A percentile compares a stretch with the other conserved stretches of the same genome.
phyloP scores from a whole-genome alignment of 2,888 invertebrate species.

The Lasioglossum calceatum region DNA sequence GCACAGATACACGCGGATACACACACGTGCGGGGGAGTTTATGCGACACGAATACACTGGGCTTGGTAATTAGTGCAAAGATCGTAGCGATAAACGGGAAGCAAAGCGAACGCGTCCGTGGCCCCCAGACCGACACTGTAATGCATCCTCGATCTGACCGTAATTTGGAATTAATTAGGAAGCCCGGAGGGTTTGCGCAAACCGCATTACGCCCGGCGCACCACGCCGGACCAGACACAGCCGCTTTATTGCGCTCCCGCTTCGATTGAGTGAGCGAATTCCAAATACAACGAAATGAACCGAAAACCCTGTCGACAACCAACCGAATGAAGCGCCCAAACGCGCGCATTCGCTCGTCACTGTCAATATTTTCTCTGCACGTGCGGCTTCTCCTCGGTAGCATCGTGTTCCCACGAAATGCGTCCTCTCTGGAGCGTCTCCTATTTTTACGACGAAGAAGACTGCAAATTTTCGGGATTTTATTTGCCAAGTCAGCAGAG shows the following conservation, averaged over 20 bases:
- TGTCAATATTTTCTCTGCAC: not conserved
- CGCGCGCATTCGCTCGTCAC: not conserved
- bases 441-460: not conserved
- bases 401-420: not conserved
- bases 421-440: not conserved
- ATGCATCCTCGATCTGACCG: constrained; percentile 36
- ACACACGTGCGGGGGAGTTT: not conserved
- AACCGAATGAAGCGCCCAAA: not conserved
- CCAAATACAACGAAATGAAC: not conserved
- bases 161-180: constrained; percentile 52
- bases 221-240: not conserved
- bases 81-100: constrained; percentile 10
- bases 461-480: not conserved
- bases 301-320: not conserved
- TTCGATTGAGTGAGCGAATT: not conserved
- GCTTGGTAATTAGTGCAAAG: constrained; percentile 24
- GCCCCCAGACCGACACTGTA: not conserved
- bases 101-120: not conserved
- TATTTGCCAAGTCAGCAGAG: not conserved
- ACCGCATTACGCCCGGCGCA: not conserved
- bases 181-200: constrained; percentile 5
- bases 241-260: not conserved
- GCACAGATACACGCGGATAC: not conserved
- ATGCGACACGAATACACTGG: not conserved
- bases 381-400: not conserved